phyloP scores from a whole-genome alignment of 2,888 invertebrate species.

The Podabrus alpinus region DNA sequence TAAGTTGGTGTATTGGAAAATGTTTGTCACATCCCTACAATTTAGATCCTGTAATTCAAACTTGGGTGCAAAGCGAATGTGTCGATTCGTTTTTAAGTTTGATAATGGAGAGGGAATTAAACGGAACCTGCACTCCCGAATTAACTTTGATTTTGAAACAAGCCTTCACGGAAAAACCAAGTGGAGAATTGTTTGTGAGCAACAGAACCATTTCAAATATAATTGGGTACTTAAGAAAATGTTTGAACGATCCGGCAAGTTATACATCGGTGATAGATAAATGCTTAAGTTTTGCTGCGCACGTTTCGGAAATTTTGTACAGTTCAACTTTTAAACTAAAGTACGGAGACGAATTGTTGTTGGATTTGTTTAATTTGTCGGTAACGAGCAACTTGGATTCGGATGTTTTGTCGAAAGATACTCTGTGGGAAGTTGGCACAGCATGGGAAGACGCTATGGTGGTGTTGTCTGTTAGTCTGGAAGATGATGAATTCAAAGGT shows the following conservation, averaged over 20 bases:
- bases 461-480: constrained; percentile 35
- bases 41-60: constrained; percentile 50
- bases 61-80: constrained; percentile 56
- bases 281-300: constrained; percentile 59
- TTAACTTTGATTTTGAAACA: constrained; percentile 48
- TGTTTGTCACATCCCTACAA: constrained; percentile 57
- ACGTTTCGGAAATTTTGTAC: constrained; percentile 59
- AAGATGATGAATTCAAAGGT: constrained; percentile 40
- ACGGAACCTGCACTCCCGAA: constrained; percentile 46
- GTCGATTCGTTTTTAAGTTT: constrained; percentile 55
- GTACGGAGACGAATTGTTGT: constrained; percentile 54
- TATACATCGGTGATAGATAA: constrained; percentile 54
- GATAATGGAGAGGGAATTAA: constrained; percentile 48
- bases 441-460: constrained; percentile 63
- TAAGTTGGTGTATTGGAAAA: constrained; percentile 56
- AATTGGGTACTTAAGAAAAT: constrained; percentile 51
- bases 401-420: constrained; percentile 55
- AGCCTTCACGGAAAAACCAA: constrained; percentile 50
- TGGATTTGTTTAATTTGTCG: constrained; percentile 57
- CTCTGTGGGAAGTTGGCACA: constrained; percentile 61
- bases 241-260: constrained; percentile 44
- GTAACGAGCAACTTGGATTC: constrained; percentile 50
- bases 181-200: constrained; percentile 55
- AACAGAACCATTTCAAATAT: constrained; percentile 52
- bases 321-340: constrained; percentile 52